Base-by-base conservation (phyloP, 2,888 invertebrate genomes). In the Seladonia tumulorum region DNA sequence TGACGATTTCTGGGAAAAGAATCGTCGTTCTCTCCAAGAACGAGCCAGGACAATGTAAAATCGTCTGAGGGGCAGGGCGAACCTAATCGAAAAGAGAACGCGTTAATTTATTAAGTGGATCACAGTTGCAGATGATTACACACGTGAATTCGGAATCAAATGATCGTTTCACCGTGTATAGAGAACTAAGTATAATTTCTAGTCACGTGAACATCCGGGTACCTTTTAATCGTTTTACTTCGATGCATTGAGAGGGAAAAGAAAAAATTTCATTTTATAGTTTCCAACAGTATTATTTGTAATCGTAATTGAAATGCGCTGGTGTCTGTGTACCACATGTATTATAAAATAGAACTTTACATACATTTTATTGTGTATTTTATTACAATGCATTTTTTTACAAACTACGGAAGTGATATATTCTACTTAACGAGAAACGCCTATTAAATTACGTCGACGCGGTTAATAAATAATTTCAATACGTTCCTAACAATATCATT, bases 201-300 rank as follows among this genome's bases (percentile, higher is more conserved):
- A 94, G 93, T 94, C 93, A 91, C 80, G 79, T 80, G 81, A 81
- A 83, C 81, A 81, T 86, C 87, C 82, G 71, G 73, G 79, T 88
- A 87, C 81, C 80, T 88, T 87, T 89, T 87, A 66, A 68, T 68
- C 76, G 49, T 88, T 57, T 88, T 78, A 63, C 85, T 85, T 85
- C 74, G 22, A 60, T 63, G 70, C 76, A 39, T 63, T 63, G 29
- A 29, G 35, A 60, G 35, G 5, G 22, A 75, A 82, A 82, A 87
- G 18, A 7, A 57, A 4, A 57, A n/a, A 57, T 81, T 87, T 89
- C 53, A 79, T 87, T 88, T 88, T 79, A 84, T 76, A 87, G 85
- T 89, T 91, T 86, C 76, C 77, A 82, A 75, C 92, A 93, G 91
- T 93, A 93, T 93, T 92, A 91, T 89, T 89, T 90, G 79, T 81